Conservation (phyloP, 2,888 invertebrate species). For the Melinopterus prodromus region DNA sequence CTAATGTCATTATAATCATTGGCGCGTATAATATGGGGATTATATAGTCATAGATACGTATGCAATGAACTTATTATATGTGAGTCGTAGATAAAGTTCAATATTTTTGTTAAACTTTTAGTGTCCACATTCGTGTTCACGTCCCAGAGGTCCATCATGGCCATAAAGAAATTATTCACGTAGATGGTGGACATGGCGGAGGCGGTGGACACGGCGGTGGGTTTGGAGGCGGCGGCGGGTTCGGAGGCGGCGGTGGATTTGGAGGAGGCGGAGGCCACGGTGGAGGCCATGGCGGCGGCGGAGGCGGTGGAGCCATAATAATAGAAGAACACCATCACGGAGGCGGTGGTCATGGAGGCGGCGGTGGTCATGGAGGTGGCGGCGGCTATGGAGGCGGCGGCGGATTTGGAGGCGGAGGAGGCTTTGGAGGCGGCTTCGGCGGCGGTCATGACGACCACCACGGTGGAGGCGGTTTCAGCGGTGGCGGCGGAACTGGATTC, state of each 20-base stretch:
- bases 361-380: conserved; percentile 30
- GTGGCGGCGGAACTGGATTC: conserved; percentile 28
- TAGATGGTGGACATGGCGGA: conserved; percentile 33
- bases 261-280: conserved; percentile 48
- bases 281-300: conserved; percentile 35
- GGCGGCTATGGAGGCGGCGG: conserved; percentile 31
- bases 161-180: conserved; percentile 59
- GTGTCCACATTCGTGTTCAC: conserved; percentile 67
- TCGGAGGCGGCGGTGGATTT: conserved; percentile 26
- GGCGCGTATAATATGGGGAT: too few species aligned
- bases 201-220: conserved; percentile 33
- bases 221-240: conserved; percentile 34
- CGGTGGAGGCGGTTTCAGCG: conserved; percentile 10
- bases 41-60: not conserved
- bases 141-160: conserved; percentile 63
- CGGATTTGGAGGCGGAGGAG: conserved; percentile 30
- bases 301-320: conserved; percentile 33
- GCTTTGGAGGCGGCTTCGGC: conserved; percentile 27
- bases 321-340: conserved; percentile 18
- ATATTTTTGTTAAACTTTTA: conserved; percentile 55
- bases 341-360: conserved; percentile 27
- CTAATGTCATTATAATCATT: too few species aligned
- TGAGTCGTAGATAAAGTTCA: not conserved
- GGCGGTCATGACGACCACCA: conserved; percentile 15
- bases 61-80: too few species aligned